phyloP scores from a whole-genome alignment of 2,113 vertebrate genomes.

The Ptilorrhoa leucosticta region DNA sequence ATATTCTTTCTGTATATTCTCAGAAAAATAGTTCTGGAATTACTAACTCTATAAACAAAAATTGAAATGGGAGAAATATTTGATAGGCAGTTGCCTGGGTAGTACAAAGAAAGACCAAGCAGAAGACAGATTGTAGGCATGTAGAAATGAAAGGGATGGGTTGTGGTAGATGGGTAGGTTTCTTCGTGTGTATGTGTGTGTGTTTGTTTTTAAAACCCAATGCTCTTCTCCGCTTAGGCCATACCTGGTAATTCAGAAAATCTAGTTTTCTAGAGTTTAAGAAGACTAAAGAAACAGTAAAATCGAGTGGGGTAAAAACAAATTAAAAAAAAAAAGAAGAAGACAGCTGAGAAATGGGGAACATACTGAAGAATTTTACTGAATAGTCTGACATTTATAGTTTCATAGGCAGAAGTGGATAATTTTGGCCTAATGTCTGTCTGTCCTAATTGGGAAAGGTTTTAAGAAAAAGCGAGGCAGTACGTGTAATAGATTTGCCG shows the following conservation, averaged over 20 bases:
- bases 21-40: background rate
- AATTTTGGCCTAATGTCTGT: background rate
- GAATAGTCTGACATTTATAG: background rate
- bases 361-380: background rate
- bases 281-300: background rate
- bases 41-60: background rate
- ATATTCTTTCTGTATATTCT: background rate
- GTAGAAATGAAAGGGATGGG: background rate
- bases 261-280: background rate
- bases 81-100: background rate
- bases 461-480: background rate
- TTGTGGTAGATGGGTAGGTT: background rate
- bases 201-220: background rate
- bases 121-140: background rate
- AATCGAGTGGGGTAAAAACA: background rate
- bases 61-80: background rate
- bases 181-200: background rate
- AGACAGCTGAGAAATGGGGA: background rate
- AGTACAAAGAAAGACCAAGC: background rate
- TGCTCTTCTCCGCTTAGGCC: background rate
- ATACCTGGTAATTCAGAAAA: background rate
- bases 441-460: background rate
- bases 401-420: background rate
- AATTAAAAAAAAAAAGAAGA: background rate
- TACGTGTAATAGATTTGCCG: rapidly evolving